Evolutionary conservation across 2,797 vertebrate genomes (phyloP).

Genomic region (Ctenopoma kingsleyae): DNA sequence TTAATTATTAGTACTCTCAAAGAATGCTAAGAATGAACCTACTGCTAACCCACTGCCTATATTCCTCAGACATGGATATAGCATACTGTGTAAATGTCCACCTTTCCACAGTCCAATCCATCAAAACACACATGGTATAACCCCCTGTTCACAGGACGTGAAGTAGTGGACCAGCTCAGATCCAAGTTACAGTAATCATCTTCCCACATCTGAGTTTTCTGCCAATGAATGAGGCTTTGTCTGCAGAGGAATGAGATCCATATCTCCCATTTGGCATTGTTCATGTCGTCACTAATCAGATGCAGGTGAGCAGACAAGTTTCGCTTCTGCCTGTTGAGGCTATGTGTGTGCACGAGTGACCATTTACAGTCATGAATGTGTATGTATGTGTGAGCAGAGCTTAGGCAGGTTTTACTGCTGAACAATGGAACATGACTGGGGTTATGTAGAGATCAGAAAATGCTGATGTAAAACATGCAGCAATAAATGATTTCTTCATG

Average conservation of each 20-base stretch:
- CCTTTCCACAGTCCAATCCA: slow-evolving; percentile 29
- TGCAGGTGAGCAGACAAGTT: slow-evolving; percentile 83
- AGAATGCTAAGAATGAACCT: slow-evolving; percentile 11
- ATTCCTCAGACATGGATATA: slow-evolving; percentile 12
- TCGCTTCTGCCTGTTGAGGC: slow-evolving; percentile 42
- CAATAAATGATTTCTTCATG: not conserved
- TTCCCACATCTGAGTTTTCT: slow-evolving; percentile 79
- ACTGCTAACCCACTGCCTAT: not conserved
- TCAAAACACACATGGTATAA: slow-evolving; percentile 44
- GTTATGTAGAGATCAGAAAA: slow-evolving; percentile 53
- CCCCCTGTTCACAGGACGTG: slow-evolving; percentile 42
- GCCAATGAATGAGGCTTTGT: slow-evolving; percentile 86
- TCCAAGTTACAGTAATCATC: slow-evolving; percentile 74
- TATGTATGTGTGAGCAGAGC: slow-evolving; percentile 29
- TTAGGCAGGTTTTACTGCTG: slow-evolving; percentile 45
- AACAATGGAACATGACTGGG: slow-evolving; percentile 53
- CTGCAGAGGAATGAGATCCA: slow-evolving; percentile 83
- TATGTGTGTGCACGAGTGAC: slow-evolving; percentile 7
- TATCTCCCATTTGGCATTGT: slow-evolving; percentile 82
- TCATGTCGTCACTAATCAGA: slow-evolving; percentile 83
- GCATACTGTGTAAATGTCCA: slow-evolving; percentile 23
- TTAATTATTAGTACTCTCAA: not conserved
- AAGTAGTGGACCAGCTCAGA: slow-evolving; percentile 49
- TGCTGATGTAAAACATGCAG: slow-evolving; percentile 46
- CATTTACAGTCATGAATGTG: slow-evolving; percentile 13